Conservation (phyloP, 2,888 invertebrate species). For the Diaperis boleti region DNA sequence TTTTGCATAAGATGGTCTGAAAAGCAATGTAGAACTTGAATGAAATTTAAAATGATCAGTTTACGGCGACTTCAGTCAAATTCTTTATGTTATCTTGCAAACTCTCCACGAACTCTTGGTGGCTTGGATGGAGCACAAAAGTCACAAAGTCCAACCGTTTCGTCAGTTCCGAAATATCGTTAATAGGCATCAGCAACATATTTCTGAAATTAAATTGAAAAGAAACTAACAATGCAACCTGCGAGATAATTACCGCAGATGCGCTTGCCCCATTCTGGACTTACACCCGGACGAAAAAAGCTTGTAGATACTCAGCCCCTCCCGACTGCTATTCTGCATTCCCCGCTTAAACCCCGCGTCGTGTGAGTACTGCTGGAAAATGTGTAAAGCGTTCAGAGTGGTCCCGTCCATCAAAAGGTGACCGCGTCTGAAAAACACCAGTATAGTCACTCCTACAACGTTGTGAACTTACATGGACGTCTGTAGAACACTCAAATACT, state of each 20-base stretch:
- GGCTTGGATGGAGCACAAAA: constrained; percentile 75
- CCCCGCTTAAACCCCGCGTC: constrained; percentile 82
- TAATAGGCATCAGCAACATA: constrained; percentile 79
- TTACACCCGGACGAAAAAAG: constrained; percentile 75
- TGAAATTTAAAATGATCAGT: constrained; percentile 53
- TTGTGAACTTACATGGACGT: constrained; percentile 76
- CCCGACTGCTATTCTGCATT: constrained; percentile 70
- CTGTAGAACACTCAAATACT: constrained; percentile 70
- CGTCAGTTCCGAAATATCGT: constrained; percentile 71
- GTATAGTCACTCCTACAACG: neutral
- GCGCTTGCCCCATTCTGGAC: constrained; percentile 75
- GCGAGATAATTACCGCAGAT: constrained; percentile 71
- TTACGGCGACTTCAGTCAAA: constrained; percentile 74
- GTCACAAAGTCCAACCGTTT: constrained; percentile 78
- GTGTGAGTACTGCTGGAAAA: constrained; percentile 79
- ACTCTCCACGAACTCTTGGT: constrained; percentile 73
- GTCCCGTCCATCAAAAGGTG: constrained; percentile 79
- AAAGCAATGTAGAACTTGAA: neutral
- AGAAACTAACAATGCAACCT: neutral
- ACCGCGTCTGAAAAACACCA: constrained; percentile 70
- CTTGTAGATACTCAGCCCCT: constrained; percentile 80
- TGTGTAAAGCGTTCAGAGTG: constrained; percentile 80
- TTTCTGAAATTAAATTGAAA: constrained; percentile 66
- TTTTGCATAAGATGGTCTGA: constrained; percentile 75
- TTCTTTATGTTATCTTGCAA: constrained; percentile 73